Conservation (phyloP, 2,113 vertebrate species). For the Dascyllus trimaculatus region DNA sequence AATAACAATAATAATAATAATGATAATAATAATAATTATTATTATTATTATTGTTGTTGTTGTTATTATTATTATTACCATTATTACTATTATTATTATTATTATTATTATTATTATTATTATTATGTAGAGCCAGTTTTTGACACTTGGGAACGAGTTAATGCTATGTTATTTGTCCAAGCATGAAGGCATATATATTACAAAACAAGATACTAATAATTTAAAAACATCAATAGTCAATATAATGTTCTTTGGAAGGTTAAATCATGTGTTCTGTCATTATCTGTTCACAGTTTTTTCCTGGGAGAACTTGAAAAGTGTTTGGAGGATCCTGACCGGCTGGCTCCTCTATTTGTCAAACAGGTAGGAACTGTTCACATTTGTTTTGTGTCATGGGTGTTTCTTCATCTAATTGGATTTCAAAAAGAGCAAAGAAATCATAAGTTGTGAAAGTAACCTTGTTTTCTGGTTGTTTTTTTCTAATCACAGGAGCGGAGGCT, state of each 20-base stretch:
- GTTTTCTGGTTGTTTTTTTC: constrained; percentile 2
- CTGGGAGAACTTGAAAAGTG: constrained; percentile 97
- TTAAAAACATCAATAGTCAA: background rate
- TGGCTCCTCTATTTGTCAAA: constrained; percentile 95
- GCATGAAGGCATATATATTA: background rate
- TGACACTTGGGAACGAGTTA: no score
- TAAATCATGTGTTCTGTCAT: constrained; percentile 16
- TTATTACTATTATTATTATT: no score
- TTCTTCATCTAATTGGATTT: constrained; percentile 1
- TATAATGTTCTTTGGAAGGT: background rate
- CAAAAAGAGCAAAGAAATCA: background rate
- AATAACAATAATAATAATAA: no score
- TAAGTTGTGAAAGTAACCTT: constrained; percentile 1
- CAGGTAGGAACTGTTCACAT: constrained; percentile 84
- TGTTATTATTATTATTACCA: no score
- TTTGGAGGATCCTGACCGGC: constrained; percentile 96
- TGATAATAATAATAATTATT: no score
- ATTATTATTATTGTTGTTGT: no score
- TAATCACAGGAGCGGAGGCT: constrained; percentile 92
- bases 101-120: no score
- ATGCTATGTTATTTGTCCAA: background rate
- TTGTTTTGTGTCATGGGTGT: background rate
- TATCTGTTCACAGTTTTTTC: constrained; percentile 90
- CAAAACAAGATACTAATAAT: background rate
- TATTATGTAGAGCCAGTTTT: no score